These are phyloP conservation scores for Elanus axillaris DNA, from an alignment of 2,113 vertebrate species.

Conservation along the genomic window DNA sequence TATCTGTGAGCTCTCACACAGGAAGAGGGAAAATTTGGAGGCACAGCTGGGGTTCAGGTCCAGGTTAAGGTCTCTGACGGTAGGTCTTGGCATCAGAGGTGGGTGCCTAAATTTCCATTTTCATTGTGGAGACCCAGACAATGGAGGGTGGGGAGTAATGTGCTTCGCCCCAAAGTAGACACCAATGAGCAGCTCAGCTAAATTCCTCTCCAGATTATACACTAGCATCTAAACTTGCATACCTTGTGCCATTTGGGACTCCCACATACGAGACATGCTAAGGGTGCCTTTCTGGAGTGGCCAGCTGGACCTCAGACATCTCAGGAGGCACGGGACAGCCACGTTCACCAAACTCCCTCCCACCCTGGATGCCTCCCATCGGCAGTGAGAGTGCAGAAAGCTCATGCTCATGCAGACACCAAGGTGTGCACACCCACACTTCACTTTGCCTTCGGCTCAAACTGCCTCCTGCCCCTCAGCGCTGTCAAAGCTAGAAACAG, in stretches of 20 bases:
- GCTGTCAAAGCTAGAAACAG: neutral
- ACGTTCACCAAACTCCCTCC: neutral
- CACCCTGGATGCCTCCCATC: neutral
- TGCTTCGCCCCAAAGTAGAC: neutral
- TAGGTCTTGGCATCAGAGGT: neutral
- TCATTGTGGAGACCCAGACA: neutral
- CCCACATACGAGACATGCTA: neutral
- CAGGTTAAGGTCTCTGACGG: neutral
- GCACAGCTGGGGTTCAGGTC: neutral
- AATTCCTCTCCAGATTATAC: neutral
- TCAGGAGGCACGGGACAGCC: neutral
- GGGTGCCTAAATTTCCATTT: neutral
- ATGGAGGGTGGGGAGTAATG: neutral
- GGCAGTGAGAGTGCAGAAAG: neutral
- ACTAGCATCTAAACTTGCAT: neutral
- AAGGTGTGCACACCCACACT: neutral
- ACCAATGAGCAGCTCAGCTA: neutral
- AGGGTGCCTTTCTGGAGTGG: neutral
- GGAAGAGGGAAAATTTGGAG: neutral
- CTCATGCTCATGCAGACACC: neutral
- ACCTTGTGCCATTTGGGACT: neutral
- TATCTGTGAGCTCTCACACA: neutral
- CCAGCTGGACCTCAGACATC: neutral
- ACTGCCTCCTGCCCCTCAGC: neutral
- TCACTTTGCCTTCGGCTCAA: neutral